Conservation (phyloP, 2,888 invertebrate species). For the Mycalesis mineus region DNA sequence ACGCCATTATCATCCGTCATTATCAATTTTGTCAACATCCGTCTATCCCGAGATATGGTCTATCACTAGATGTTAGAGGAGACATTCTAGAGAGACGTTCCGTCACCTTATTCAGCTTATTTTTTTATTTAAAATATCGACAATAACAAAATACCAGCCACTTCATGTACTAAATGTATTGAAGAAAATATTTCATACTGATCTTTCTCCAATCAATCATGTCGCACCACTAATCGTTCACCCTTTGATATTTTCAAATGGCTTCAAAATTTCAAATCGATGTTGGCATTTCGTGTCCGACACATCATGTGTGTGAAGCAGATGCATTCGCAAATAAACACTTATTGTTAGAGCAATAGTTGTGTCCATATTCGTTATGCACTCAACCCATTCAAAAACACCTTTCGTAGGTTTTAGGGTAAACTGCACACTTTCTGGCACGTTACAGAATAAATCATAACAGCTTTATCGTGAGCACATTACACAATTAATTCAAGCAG, state of each 20-base stretch:
- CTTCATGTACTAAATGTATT: background rate
- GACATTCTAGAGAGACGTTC: too few relatives aligned
- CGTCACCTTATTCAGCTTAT: too few relatives aligned
- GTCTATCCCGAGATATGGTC: too few relatives aligned
- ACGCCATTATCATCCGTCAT: too few relatives aligned
- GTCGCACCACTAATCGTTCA: conserved; percentile 4
- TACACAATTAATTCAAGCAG: too few relatives aligned
- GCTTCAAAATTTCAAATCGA: conserved; percentile 16
- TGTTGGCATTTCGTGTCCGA: conserved; percentile 23
- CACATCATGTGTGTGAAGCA: conserved; percentile 40
- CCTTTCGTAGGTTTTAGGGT: conserved; percentile 50
- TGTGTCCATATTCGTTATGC: conserved; percentile 20
- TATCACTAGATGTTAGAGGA: too few relatives aligned
- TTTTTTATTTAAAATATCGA: too few relatives aligned
- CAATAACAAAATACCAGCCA: too few relatives aligned
- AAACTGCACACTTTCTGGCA: conserved; percentile 12
- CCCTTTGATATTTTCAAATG: conserved; percentile 16
- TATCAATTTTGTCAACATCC: too few relatives aligned
- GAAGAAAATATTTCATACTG: background rate
- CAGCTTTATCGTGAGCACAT: too few relatives aligned
- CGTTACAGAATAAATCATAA: too few relatives aligned
- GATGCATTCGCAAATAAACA: conserved; percentile 65
- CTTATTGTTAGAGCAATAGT: conserved; percentile 42
- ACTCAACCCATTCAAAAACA: conserved; percentile 56
- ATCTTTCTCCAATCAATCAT: conserved; percentile 10